Evolutionary conservation across 1,140 invertebrate genomes (phyloP).

Genomic region (Carposina sasakii): DNA sequence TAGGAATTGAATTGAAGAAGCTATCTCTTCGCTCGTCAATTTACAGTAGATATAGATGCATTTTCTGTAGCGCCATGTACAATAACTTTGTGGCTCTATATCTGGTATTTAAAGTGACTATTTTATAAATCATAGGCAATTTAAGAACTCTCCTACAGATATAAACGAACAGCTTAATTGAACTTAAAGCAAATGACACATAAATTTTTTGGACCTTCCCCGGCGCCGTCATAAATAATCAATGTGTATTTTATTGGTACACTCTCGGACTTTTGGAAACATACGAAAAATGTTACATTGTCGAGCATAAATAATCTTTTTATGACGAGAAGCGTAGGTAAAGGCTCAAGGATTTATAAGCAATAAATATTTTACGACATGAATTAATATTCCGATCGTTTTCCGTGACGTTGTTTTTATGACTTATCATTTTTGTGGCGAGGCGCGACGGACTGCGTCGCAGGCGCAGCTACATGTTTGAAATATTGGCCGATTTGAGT

Average conservation of each 20-base stretch:
- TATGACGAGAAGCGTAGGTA: slow-evolving; percentile 71
- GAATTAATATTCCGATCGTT: slow-evolving; percentile 72
- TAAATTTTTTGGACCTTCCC: slow-evolving; percentile 22
- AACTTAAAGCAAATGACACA: slow-evolving; percentile 13
- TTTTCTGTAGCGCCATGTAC: no score
- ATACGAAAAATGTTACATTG: slow-evolving; percentile 70
- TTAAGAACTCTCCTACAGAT: slow-evolving; percentile 18
- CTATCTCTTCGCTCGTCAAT: no score
- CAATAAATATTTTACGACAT: slow-evolving; percentile 72
- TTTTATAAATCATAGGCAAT: slow-evolving; percentile 23
- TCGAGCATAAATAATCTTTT: slow-evolving; percentile 71
- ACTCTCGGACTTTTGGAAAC: slow-evolving; percentile 54
- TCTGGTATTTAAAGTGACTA: slow-evolving; percentile 24
- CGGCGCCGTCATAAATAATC: slow-evolving; percentile 58
- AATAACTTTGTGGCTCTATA: no score
- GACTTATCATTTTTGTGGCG: slow-evolving; percentile 68
- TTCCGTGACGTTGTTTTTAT: slow-evolving; percentile 71
- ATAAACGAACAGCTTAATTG: slow-evolving; percentile 27
- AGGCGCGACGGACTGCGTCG: slow-evolving; percentile 39
- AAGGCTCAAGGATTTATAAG: slow-evolving; percentile 72
- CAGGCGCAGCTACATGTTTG: slow-evolving; percentile 39
- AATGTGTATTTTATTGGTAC: slow-evolving; percentile 65
- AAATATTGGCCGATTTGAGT: slow-evolving; percentile 55
- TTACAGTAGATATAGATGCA: no score
- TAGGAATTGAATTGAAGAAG: no score